phyloP scores from a whole-genome alignment of 2,113 vertebrate genomes.

The Bombycilla garrulus region DNA sequence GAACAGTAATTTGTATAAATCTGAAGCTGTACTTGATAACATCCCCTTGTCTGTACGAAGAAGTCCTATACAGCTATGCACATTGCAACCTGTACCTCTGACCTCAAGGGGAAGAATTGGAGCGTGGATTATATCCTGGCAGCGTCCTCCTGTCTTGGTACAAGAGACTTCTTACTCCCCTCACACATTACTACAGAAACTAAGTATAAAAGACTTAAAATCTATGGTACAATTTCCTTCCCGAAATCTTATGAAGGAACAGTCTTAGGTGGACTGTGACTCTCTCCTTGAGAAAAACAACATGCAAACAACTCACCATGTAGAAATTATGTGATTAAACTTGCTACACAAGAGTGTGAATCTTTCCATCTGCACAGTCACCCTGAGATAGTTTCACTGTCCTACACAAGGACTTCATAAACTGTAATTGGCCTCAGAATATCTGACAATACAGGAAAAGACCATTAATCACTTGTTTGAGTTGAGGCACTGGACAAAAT shows the following conservation, averaged over 20 bases:
- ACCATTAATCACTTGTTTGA: not conserved
- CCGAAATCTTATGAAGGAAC: not conserved
- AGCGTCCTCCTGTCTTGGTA: not conserved
- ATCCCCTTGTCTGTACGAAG: not conserved
- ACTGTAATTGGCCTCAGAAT: not conserved
- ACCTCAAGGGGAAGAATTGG: rapidly evolving
- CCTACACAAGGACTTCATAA: not conserved
- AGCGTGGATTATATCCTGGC: not conserved
- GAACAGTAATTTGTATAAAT: not conserved
- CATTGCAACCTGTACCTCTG: not conserved
- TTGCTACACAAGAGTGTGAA: not conserved
- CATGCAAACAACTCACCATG: rapidly evolving
- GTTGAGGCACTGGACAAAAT: not conserved
- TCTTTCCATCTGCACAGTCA: not conserved
- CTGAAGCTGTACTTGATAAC: not conserved
- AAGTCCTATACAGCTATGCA: not conserved
- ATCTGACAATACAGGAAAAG: not conserved
- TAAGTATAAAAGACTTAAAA: not conserved
- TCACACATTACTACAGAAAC: rapidly evolving
- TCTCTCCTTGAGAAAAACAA: not conserved
- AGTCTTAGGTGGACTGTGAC: not conserved
- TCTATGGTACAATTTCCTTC: not conserved
- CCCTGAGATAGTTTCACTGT: not conserved
- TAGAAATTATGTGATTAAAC: not conserved
- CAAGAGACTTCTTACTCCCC: not conserved